Percentiles rank a stretch among this genome's conserved stretches.
Conservation (phyloP, 2,797 vertebrate genomes). For the Syngnathus rostellatus region DNA sequence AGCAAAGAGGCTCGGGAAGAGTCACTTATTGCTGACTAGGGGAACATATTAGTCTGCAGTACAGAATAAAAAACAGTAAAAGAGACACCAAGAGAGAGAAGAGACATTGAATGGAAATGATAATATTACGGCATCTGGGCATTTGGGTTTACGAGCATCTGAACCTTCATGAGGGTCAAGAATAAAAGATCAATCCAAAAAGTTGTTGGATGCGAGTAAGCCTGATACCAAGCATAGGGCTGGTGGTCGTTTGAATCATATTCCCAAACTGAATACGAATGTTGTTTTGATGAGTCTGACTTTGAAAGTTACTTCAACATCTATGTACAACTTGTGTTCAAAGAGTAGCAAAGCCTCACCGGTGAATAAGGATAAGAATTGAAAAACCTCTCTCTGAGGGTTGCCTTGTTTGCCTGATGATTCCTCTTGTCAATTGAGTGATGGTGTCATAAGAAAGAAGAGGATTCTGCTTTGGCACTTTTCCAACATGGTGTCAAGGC, state of each 20-base stretch:
- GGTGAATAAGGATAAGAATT: background rate
- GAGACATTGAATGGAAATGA: slow-evolving; percentile 21
- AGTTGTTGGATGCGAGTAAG: background rate
- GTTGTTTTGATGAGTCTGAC: background rate
- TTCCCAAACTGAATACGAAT: slow-evolving; percentile 1
- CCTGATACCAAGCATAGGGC: background rate
- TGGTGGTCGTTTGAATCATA: background rate
- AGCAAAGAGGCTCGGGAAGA: background rate
- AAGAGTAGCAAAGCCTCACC: background rate
- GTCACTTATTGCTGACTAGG: slow-evolving; percentile 12
- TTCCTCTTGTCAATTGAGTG: background rate
- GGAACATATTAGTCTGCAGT: slow-evolving; percentile 10
- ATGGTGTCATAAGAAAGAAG: background rate
- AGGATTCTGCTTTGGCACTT: background rate
- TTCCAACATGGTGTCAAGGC: background rate
- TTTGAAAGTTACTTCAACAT: background rate
- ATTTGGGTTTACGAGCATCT: background rate
- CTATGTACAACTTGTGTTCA: background rate
- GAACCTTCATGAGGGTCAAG: slow-evolving; percentile 1
- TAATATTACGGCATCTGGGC: slow-evolving; percentile 19
- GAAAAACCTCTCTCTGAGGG: background rate
- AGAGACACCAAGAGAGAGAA: slow-evolving; percentile 9
- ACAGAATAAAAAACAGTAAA: slow-evolving; percentile 14
- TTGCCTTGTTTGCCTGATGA: background rate
- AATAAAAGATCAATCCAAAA: background rate